Evolutionary conservation across 1,140 invertebrate genomes (phyloP).

Genomic region (Thaumatotibia leucotreta): DNA sequence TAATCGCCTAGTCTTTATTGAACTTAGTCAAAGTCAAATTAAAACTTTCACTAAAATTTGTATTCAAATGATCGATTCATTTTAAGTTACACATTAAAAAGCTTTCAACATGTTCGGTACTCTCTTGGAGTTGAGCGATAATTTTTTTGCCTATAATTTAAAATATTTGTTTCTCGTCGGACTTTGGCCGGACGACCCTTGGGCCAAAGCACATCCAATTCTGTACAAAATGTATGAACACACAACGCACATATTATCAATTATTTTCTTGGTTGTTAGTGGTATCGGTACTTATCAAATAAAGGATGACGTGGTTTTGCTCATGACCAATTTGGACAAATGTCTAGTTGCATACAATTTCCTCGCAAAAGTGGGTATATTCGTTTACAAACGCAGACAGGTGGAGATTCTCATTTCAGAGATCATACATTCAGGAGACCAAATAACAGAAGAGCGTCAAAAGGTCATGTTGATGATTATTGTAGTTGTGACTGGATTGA

Average conservation of each 20-base stretch:
- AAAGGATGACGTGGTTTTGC: constrained; percentile 30
- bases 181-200: constrained; percentile 50
- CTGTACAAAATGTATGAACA: constrained; percentile 48
- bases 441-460: constrained; percentile 33
- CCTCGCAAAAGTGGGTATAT: constrained; percentile 45
- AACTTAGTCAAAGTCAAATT: constrained; percentile 2
- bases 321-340: constrained; percentile 53
- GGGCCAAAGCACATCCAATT: constrained; percentile 16
- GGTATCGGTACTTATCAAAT: constrained; percentile 44
- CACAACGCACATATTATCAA: constrained; percentile 32
- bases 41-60: background rate
- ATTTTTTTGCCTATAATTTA: constrained; percentile 57
- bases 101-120: constrained; percentile 19
- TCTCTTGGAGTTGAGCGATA: constrained; percentile 20
- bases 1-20: background rate
- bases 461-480: constrained; percentile 42
- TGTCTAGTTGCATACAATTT: constrained; percentile 49
- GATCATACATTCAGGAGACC: constrained; percentile 50
- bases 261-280: constrained; percentile 40
- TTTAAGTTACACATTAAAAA: constrained; percentile 30
- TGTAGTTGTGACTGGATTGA: constrained; percentile 34
- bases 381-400: constrained; percentile 37
- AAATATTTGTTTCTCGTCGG: constrained; percentile 51
- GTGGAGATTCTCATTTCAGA: constrained; percentile 38
- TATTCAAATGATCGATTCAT: background rate